These are phyloP conservation scores for Hymenopus coronatus DNA, from an alignment of 2,888 invertebrate species.

Conservation along the genomic window DNA sequence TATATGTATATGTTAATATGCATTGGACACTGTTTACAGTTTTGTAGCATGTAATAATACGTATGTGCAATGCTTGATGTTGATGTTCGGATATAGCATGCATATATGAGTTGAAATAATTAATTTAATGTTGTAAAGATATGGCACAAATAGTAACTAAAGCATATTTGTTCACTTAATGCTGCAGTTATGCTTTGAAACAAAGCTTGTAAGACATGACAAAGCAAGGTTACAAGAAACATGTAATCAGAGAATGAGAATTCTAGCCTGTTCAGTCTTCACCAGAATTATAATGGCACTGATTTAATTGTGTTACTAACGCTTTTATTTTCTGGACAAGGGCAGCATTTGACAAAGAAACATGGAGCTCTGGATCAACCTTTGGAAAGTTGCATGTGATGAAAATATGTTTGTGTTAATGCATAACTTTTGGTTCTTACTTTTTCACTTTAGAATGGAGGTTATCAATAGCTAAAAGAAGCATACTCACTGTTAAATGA, in stretches of 20 bases:
- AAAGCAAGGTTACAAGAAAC: not conserved
- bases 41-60: not conserved
- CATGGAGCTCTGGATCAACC: not conserved
- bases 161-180: no score
- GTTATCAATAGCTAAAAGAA: not conserved
- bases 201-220: not conserved
- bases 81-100: not conserved
- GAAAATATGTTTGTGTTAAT: not conserved
- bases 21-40: not conserved
- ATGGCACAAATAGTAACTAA: no score
- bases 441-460: not conserved
- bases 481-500: not conserved
- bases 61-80: not conserved
- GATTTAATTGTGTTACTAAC: not conserved
- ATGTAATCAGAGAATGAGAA: not conserved
- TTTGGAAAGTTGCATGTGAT: not conserved
- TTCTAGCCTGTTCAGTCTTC: not conserved
- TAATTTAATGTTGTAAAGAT: no score
- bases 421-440: not conserved
- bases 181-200: no score
- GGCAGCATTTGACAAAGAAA: not conserved
- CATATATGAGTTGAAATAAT: not conserved
- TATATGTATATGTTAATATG: not conserved
- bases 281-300: not conserved
- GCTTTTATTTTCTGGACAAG: not conserved